Percentiles rank a stretch among this genome's conserved stretches.
phyloP scores from a whole-genome alignment of 2,113 vertebrate genomes.

The Hemiprocne comata region DNA sequence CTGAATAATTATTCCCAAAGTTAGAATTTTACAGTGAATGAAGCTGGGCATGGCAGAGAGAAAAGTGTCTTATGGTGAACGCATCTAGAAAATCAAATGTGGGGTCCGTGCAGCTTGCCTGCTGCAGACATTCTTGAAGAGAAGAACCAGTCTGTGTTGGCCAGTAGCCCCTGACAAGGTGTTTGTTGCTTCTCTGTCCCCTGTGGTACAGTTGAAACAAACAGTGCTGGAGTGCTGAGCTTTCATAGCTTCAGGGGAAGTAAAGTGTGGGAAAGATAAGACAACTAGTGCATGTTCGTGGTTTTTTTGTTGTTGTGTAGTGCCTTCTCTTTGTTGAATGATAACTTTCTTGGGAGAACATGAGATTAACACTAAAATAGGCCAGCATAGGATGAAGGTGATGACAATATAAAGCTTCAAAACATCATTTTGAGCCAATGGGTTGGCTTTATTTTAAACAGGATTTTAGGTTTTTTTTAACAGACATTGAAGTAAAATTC shows the following conservation, averaged over 20 bases:
- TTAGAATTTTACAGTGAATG: neutral
- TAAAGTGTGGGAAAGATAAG: neutral
- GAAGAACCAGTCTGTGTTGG: neutral
- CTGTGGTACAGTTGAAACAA: neutral
- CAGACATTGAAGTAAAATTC: neutral
- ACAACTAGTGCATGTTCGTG: too few relatives aligned
- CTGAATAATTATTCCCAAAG: neutral
- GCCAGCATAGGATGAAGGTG: constrained; percentile 13
- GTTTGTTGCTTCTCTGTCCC: neutral
- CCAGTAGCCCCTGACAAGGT: neutral
- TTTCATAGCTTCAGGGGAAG: neutral
- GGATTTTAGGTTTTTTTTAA: neutral
- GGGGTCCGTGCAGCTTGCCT: neutral
- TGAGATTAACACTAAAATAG: constrained; percentile 31
- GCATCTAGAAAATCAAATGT: neutral
- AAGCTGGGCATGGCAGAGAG: neutral
- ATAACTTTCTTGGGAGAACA: neutral
- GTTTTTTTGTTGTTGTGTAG: neutral
- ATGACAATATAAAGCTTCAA: neutral
- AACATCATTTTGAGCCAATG: neutral
- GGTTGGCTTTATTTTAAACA: constrained; percentile 5
- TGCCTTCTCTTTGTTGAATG: neutral
- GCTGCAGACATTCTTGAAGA: neutral
- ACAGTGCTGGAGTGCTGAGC: neutral
- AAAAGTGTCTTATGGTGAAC: neutral